Evolutionary conservation across 30 jellyfish, hydroid and myxozoan genomes (phyloP).

Genomic region (Morbakka virulenta): DNA sequence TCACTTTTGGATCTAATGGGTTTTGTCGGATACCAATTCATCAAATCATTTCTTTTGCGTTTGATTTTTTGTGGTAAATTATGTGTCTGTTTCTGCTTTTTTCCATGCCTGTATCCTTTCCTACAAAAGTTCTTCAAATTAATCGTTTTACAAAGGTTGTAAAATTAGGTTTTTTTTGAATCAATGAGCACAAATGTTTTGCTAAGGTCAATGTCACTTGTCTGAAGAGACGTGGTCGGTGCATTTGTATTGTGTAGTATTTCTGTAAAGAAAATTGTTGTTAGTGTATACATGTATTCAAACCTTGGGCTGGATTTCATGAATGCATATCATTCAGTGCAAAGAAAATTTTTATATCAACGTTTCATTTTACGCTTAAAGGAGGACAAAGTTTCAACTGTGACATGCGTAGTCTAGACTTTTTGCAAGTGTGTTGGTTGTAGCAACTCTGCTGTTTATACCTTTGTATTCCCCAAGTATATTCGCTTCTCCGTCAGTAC

Average conservation of each 20-base stretch:
- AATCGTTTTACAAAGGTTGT: too few species aligned
- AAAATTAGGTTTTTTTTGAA: too few species aligned
- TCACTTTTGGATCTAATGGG: too few species aligned
- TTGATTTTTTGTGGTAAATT: too few species aligned
- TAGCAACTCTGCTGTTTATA: not conserved
- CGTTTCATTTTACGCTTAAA: conserved; percentile 27
- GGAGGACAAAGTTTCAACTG: conserved; percentile 9
- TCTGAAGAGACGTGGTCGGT: conserved; percentile 13
- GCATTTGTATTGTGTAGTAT: conserved; percentile 3
- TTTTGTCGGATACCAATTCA: too few species aligned
- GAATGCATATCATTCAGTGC: conserved; percentile 11
- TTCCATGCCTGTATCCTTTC: too few species aligned
- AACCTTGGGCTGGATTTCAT: conserved; percentile 16
- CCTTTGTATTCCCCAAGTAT: conserved; percentile 22
- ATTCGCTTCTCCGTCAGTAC: conserved; percentile 24
- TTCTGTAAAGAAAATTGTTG: not conserved
- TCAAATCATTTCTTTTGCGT: too few species aligned
- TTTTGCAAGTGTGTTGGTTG: conserved; percentile 3
- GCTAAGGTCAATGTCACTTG: conserved; percentile 1
- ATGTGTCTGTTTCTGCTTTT: too few species aligned
- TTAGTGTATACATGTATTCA: not conserved
- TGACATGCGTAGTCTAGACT: conserved; percentile 29
- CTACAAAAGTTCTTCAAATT: too few species aligned
- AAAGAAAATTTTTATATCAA: conserved; percentile 6
- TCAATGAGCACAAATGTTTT: conserved; percentile 21